Evolutionary conservation across 2,888 invertebrate genomes (phyloP).

Genomic region (Shargacucullia verbasci): DNA sequence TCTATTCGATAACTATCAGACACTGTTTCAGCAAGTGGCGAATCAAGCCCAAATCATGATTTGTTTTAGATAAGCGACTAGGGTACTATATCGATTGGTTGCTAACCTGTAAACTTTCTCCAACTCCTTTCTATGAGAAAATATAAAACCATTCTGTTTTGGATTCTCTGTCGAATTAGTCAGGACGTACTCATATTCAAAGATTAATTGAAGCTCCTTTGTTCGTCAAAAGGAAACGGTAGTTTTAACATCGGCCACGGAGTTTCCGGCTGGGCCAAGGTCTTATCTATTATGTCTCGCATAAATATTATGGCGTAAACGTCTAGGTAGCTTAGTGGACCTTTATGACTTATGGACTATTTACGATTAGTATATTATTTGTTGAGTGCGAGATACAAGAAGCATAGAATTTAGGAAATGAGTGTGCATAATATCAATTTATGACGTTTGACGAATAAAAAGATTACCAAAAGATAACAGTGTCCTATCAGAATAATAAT

Average conservation of each 20-base stretch:
- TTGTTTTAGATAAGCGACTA: too few relatives aligned
- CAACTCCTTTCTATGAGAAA: not conserved
- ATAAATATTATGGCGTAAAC: slow-evolving; percentile 20
- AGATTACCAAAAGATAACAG: too few relatives aligned
- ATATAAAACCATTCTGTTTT: not conserved
- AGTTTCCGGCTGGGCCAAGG: slow-evolving; percentile 34
- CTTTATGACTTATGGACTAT: slow-evolving; percentile 3
- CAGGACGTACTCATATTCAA: slow-evolving; percentile 12
- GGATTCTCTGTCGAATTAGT: not conserved
- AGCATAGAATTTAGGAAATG: too few relatives aligned
- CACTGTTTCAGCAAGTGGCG: too few relatives aligned
- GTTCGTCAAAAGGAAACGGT: slow-evolving; percentile 34
- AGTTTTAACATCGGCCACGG: slow-evolving; percentile 14
- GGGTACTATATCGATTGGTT: too few relatives aligned
- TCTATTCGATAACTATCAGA: too few relatives aligned
- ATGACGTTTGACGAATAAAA: too few relatives aligned
- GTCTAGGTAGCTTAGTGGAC: not conserved
- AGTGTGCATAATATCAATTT: too few relatives aligned
- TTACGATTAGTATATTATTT: not conserved
- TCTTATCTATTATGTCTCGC: slow-evolving; percentile 16
- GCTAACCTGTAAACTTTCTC: too few relatives aligned
- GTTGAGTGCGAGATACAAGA: not conserved
- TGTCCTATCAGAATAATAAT: too few relatives aligned
- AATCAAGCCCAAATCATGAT: too few relatives aligned
- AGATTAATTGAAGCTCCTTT: slow-evolving; percentile 15